Conservation (phyloP, 92 coral and sea anemone genomes). For the Blastomussa wellsi region DNA sequence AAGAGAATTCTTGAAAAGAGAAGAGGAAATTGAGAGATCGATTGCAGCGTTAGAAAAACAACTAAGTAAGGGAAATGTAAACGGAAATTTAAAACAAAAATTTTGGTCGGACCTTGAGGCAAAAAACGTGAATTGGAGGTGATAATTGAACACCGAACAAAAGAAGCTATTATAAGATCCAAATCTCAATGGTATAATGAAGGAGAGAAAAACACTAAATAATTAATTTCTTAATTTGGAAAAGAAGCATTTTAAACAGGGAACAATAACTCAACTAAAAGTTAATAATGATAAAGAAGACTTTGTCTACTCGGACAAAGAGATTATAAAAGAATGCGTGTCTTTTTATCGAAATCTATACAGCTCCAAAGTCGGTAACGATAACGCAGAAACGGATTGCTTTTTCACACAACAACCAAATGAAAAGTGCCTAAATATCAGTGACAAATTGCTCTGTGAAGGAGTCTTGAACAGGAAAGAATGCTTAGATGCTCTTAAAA, state of each 20-base stretch:
- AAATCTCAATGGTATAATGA: not conserved
- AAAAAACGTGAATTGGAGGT: not conserved
- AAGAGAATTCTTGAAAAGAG: not conserved
- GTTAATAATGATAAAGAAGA: no score
- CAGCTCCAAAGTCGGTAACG: slow-evolving; percentile 1
- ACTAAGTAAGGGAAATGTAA: not conserved
- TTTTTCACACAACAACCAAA: slow-evolving; percentile 4
- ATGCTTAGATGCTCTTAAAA: slow-evolving; percentile 6
- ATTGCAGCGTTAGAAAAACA: not conserved
- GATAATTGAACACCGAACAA: no score
- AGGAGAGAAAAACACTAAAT: not conserved
- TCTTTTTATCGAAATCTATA: slow-evolving; percentile 9
- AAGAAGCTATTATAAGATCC: no score
- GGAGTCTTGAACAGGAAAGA: not conserved
- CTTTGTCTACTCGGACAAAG: not conserved
- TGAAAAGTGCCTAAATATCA: slow-evolving; percentile 9
- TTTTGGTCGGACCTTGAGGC: slow-evolving; percentile 8
- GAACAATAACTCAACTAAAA: not conserved
- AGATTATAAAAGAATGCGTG: not conserved
- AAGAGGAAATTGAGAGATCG: slow-evolving; percentile 8
- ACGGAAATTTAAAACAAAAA: not conserved
- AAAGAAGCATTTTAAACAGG: not conserved
- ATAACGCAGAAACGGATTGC: slow-evolving; percentile 4
- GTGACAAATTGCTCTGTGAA: slow-evolving; percentile 3
- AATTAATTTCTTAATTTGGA: not conserved